Conservation (phyloP, 2,888 invertebrate genomes). For the Junonia oenone region DNA sequence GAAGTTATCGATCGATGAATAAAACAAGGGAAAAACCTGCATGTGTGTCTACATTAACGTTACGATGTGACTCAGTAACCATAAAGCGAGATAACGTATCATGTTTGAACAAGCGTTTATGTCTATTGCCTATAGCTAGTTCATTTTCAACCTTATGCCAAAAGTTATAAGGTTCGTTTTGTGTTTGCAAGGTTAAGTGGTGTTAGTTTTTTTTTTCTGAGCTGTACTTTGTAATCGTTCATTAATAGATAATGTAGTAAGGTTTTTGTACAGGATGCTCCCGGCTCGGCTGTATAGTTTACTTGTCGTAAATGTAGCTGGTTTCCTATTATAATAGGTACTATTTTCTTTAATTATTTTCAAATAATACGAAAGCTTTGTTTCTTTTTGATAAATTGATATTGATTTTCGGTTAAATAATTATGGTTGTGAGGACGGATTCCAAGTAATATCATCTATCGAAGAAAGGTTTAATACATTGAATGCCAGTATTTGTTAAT, state of each 20-base stretch:
- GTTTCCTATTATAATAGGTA: too few species aligned
- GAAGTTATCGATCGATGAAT: conserved; percentile 8
- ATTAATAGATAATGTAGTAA: neutral
- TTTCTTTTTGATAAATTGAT: too few species aligned
- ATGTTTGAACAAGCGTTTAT: conserved; percentile 34
- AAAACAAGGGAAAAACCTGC: conserved; percentile 16
- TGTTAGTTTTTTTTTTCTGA: neutral
- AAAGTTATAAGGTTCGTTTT: neutral
- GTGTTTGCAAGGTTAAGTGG: neutral
- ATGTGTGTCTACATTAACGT: conserved; percentile 13
- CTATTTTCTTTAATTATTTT: too few species aligned
- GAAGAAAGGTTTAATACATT: too few species aligned
- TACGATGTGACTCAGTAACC: conserved; percentile 42
- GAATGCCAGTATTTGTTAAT: too few species aligned
- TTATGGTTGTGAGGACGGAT: too few species aligned
- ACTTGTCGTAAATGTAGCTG: too few species aligned
- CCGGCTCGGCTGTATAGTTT: neutral
- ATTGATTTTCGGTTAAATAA: too few species aligned
- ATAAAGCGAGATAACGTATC: conserved; percentile 57
- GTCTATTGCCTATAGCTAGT: conserved; percentile 5
- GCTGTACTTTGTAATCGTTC: neutral
- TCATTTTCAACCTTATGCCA: neutral
- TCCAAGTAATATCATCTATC: too few species aligned
- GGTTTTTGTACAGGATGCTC: neutral
- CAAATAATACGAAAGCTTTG: too few species aligned